phyloP scores from a whole-genome alignment of 1,140 invertebrate genomes.

The Penaeus indicus region DNA sequence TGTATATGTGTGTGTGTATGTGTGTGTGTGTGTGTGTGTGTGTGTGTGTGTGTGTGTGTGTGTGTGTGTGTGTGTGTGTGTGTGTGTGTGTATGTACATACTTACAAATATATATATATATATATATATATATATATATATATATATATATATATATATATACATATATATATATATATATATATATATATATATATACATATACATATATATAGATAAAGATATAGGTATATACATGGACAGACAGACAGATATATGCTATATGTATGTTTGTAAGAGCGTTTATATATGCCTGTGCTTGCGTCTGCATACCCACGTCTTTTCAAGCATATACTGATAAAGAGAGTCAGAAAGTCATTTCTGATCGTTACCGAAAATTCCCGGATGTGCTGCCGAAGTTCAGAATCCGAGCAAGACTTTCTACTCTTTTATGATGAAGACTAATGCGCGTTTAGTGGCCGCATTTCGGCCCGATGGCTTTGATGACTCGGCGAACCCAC shows the following conservation, averaged over 20 bases:
- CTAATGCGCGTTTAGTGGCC: too few species aligned
- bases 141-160: not conserved
- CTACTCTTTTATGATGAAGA: too few species aligned
- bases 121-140: conserved; percentile 11
- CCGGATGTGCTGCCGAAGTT: too few species aligned
- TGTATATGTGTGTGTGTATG: not conserved
- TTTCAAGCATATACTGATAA: too few species aligned
- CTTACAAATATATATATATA: not conserved
- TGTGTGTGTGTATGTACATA: not conserved
- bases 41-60: not conserved
- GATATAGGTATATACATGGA: not conserved
- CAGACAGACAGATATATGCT: not conserved
- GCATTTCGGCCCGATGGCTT: too few species aligned
- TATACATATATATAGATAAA: conserved; percentile 15
- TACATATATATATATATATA: not conserved
- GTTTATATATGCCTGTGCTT: too few species aligned
- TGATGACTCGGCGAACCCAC: too few species aligned
- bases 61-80: not conserved
- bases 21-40: not conserved
- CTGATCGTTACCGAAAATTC: too few species aligned
- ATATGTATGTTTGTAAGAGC: not conserved
- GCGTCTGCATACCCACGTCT: too few species aligned
- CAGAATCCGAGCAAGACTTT: too few species aligned
- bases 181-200: not conserved
- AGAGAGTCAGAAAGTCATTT: too few species aligned